Conservation (phyloP, 2,888 invertebrate genomes). For the Sarcophaga variegata region DNA sequence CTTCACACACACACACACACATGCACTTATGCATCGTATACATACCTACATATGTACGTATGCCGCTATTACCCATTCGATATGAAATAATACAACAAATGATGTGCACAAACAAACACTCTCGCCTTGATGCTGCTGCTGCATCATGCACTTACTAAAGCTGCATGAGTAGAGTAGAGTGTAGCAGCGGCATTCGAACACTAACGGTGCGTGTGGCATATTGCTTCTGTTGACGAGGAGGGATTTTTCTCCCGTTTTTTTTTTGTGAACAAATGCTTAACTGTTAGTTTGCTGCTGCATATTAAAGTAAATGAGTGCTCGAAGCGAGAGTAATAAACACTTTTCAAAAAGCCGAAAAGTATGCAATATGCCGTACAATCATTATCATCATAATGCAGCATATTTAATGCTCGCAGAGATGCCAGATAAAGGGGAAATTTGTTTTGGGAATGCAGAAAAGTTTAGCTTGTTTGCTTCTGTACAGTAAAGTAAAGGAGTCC, state of each 20-base stretch:
- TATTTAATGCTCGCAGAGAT: constrained; percentile 16
- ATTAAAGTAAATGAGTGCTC: constrained; percentile 61
- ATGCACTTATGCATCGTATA: not conserved
- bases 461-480: not conserved
- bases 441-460: not conserved
- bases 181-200: too few relatives aligned
- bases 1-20: not conserved
- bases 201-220: not conserved
- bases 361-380: constrained; percentile 69
- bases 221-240: not conserved
- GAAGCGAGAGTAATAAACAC: constrained; percentile 68
- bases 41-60: not conserved
- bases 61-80: too few relatives aligned
- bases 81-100: constrained; percentile 45
- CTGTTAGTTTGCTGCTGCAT: constrained; percentile 1
- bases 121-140: too few relatives aligned
- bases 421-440: constrained; percentile 28
- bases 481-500: constrained; percentile 58
- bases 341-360: constrained; percentile 71
- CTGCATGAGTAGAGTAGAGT: too few relatives aligned
- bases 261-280: not conserved
- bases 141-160: too few relatives aligned
- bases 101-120: constrained; percentile 27
- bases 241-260: not conserved
- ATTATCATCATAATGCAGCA: constrained; percentile 60